Evolutionary conservation across 2,888 invertebrate genomes (phyloP), one percentile per base, ranked within the genome.

Genomic region (Oscheius sp.): DNA sequence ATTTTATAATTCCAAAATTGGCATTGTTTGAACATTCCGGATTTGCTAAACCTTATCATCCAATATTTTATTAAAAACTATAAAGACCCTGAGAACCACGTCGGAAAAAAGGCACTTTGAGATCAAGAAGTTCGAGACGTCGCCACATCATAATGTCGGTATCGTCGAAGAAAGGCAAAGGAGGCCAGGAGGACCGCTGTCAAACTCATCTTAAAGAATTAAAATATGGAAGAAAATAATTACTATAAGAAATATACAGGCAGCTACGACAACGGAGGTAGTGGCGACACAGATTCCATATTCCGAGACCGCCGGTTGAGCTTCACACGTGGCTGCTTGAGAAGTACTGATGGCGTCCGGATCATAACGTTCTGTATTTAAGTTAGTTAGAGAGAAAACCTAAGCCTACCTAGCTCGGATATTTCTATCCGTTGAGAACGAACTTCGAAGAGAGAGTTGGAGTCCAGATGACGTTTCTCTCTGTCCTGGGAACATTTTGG

Each of bases 341-440:
- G 56, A 38, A 1, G 56, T 36, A 17, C 38, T 20, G 22, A n/a
- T 17, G 33, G 20, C 54, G 30, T 54, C 36, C 20, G 24, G 26
- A 8, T 41, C n/a, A 30, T 59, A 44, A 1, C 41, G 38, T 6
- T 62, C 50, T 62, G 17, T 28, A 44, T 2, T 4, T 5, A 59
- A 59, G n/a, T 5, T 38, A 26, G 36, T 8, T 9, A 36, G 8
- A 14, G 36, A 2, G 20, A 20, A 41, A 6, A 20, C 12, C 41
- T 41, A 4, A 17, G n/a, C 41, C 22, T 66, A 67, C 67, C 71
- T 30, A 75, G 38, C 47, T 76, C 72, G 9, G 76, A 76, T 2
- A 76, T 76, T 49, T 76, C 76, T 20, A 76, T 17, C 32, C 73
- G 68, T 49, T 76, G 76, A 30, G 72, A 70, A 38, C 76, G 68